phyloP scores from a whole-genome alignment of 2,888 invertebrate species.

The Sminthurinus aureus region DNA sequence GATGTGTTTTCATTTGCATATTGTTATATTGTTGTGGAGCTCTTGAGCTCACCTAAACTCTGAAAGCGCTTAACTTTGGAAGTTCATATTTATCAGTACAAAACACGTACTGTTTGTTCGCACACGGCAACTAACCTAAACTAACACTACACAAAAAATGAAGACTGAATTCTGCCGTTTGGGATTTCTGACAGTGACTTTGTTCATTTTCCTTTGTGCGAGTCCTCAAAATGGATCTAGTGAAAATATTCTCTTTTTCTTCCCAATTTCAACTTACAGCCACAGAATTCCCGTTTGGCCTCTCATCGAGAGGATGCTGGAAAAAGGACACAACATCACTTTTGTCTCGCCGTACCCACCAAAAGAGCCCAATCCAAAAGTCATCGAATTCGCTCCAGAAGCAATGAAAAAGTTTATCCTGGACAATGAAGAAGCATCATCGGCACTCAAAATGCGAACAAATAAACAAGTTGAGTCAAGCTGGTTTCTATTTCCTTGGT shows the following conservation, averaged over 20 bases:
- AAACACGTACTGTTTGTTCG: too few species aligned
- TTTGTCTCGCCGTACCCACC: slow-evolving; percentile 45
- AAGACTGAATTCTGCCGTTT: too few species aligned
- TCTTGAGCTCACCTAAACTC: too few species aligned
- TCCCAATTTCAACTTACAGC: slow-evolving; percentile 41
- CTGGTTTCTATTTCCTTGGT: slow-evolving; percentile 19
- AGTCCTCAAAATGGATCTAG: neutral
- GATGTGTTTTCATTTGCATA: too few species aligned
- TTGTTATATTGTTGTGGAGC: too few species aligned
- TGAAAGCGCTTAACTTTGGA: too few species aligned
- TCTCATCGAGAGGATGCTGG: slow-evolving; percentile 40
- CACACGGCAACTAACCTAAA: too few species aligned
- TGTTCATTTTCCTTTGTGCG: too few species aligned
- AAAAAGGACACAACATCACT: slow-evolving; percentile 54
- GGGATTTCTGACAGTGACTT: too few species aligned
- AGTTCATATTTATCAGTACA: too few species aligned
- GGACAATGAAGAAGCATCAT: slow-evolving; percentile 22
- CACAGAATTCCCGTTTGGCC: slow-evolving; percentile 43
- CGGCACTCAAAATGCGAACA: slow-evolving; percentile 21
- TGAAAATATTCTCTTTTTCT: slow-evolving; percentile 40
- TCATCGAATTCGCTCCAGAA: slow-evolving; percentile 42
- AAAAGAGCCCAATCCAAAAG: slow-evolving; percentile 44
- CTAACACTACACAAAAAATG: too few species aligned
- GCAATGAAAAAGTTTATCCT: slow-evolving; percentile 14
- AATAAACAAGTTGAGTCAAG: slow-evolving; percentile 2